Base-by-base conservation (phyloP, 2,113 vertebrate genomes). In the Vanacampus margaritifer region DNA sequence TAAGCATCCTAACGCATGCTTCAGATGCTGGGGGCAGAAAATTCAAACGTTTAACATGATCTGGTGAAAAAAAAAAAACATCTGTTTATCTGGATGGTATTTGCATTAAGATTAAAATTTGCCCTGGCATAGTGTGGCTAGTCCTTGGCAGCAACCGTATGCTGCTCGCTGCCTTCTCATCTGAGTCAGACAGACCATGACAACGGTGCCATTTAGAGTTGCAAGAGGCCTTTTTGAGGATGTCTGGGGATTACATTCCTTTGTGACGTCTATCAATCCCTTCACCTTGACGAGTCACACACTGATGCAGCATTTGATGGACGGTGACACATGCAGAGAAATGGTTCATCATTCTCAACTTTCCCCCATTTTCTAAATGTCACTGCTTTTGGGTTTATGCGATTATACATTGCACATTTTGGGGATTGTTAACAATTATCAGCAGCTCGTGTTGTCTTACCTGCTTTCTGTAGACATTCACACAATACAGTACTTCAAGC, bases 31-130 rank as follows among this genome's bases (percentile, higher is more conserved):
- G 59, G 68, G 41, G 58, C 9, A 65, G 65, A 21, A 68, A 64
- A 71, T 50, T 54, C 37, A 74, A 48, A 70, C 26, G 21, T 32
- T 28, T 58, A 67, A 23, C 19, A 17, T 24, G 5, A 62, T 67
- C 51, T 62, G 3, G 5, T 53, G 69, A 48, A 56, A 56, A 39
- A 14, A 43, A 6, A 12, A 63, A 64, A 46, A 14, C 54, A 36
- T 58, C 53, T 23, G 69, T 65, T 54, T 67, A 72, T 68, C 70
- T 73, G 70, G 50, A 67, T 53, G 56, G 59, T 71, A 91, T 91
- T 91, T 89, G 81, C 90, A 89, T 91, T 89, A 89, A 90, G 84
- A 90, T 91, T 85, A 87, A 74, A 87, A 82, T 75, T 76, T 60
- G 64, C 56, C 50, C 3, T 6, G 64, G 51, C 64, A 65, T 70